phyloP scores from a whole-genome alignment of 2,113 vertebrate species.

The Xerus inauris region DNA sequence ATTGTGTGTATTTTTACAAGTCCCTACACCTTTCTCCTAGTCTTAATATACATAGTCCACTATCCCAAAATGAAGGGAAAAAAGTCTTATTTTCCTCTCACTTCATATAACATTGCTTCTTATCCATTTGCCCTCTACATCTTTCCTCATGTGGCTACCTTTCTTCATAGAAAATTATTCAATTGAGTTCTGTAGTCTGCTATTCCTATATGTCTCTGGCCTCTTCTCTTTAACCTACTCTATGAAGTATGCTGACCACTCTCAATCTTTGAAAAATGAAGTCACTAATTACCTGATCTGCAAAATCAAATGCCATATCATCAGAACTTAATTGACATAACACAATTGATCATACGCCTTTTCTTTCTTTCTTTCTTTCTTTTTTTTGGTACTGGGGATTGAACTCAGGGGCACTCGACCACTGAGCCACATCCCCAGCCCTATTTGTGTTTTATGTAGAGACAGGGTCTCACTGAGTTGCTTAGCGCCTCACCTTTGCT shows the following conservation, averaged over 20 bases:
- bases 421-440: too few species aligned
- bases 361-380: too few species aligned
- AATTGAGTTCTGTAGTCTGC: background rate
- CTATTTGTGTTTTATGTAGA: too few species aligned
- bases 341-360: background rate
- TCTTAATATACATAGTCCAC: background rate
- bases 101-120: too few species aligned
- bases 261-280: background rate
- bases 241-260: background rate
- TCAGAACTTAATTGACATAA: background rate
- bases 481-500: too few species aligned
- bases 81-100: background rate
- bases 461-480: too few species aligned
- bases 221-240: background rate
- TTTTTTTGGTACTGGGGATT: too few species aligned
- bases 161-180: background rate
- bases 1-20: background rate
- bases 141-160: background rate
- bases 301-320: background rate
- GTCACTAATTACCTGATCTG: background rate
- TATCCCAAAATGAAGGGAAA: background rate
- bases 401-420: too few species aligned
- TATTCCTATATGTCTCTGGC: background rate
- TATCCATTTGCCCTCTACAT: too few species aligned
- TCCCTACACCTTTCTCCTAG: background rate